Evolutionary conservation across 2,113 vertebrate species (phyloP), one percentile per base, ranked within the genome.

Genomic region (Elaphurus davidianus): DNA sequence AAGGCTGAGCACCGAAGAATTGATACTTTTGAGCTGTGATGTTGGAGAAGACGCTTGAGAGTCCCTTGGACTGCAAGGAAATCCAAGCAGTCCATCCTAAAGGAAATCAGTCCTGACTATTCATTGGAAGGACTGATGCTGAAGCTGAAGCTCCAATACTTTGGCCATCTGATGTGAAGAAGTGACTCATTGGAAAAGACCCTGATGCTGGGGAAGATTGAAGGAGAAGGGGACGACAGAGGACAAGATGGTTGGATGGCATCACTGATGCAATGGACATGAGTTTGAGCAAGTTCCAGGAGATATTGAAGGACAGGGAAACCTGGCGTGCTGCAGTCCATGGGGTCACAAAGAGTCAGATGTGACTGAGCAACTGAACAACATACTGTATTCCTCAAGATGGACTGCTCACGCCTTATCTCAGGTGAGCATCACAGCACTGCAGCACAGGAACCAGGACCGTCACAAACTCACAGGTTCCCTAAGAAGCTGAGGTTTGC

Each of bases 401-500:
- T 11, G 25, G 0, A 2, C 2, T 7, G 16, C 30, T 1, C 4
- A 4, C 2, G 1, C 5, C 4, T 25, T 1, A 3, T 7, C 16
- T 62, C 43, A 1, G 17, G 21, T 1, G 33, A 10, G 3, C 60
- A 6, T 79, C 50, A 1, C 12, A 36, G 33, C 25, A 1, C 81
- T 0, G 1, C 25, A n/a, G 4, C 33, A 1, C 23, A 1, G 3
- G 11, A 23, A 7, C 76, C 23, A 7, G 33, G 55, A 23, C 1
- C 0, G 2, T 1, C 5, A 0, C 7, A 21, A 21, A 23, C 30
- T 14, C 6, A 10, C 45, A 54, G 57, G 1, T 21, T 21, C 50
- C 45, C 76, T 30, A 3, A 40, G 71, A 91, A 19, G 3, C 52
- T 0, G 15, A 19, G 86, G 45, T 14, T 4, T 0, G 17, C 9